A percentile compares a stretch with the other conserved stretches of the same genome.
Conservation (phyloP, 2,888 invertebrate genomes). For the Drosophila atripex region DNA sequence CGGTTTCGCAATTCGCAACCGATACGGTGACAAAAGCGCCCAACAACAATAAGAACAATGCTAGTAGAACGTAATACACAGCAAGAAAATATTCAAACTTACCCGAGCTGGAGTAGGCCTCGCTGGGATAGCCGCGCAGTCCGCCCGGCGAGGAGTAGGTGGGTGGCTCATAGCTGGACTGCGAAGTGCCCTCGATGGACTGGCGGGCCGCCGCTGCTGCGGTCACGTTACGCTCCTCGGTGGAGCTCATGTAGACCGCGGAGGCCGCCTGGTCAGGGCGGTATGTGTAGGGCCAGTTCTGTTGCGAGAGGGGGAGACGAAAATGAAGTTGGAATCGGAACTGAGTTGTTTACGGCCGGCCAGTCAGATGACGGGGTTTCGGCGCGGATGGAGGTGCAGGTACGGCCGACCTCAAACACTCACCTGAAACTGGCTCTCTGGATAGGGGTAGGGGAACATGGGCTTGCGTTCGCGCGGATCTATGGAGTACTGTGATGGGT, state of each 20-base stretch:
- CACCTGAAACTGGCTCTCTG: conserved; percentile 84
- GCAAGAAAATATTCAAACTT: conserved; percentile 41
- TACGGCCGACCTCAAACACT: conserved; percentile 50
- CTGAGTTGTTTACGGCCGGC: conserved; percentile 58
- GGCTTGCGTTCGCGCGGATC: conserved; percentile 84
- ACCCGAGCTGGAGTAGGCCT: conserved; percentile 84
- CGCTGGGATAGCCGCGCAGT: conserved; percentile 83
- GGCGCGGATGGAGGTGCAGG: background rate
- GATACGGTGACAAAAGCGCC: conserved; percentile 16
- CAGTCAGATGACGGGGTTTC: background rate
- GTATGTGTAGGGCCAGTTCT: conserved; percentile 82
- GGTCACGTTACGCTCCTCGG: conserved; percentile 83
- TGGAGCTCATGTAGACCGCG: conserved; percentile 82
- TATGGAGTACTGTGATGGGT: conserved; percentile 83
- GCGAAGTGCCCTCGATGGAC: conserved; percentile 84
- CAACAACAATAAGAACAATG: conserved; percentile 26
- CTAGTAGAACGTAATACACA: background rate
- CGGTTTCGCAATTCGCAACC: conserved; percentile 46
- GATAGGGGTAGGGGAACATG: conserved; percentile 83
- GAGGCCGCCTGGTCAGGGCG: conserved; percentile 82
- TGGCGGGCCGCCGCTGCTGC: conserved; percentile 83
- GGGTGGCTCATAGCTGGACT: conserved; percentile 84
- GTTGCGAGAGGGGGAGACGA: conserved; percentile 56
- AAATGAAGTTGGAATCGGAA: conserved; percentile 40
- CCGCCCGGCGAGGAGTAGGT: conserved; percentile 83